Percentiles rank a stretch among this genome's conserved stretches.
Evolutionary conservation across 2,113 vertebrate species (phyloP).

Genomic region (Menidia beryllina): DNA sequence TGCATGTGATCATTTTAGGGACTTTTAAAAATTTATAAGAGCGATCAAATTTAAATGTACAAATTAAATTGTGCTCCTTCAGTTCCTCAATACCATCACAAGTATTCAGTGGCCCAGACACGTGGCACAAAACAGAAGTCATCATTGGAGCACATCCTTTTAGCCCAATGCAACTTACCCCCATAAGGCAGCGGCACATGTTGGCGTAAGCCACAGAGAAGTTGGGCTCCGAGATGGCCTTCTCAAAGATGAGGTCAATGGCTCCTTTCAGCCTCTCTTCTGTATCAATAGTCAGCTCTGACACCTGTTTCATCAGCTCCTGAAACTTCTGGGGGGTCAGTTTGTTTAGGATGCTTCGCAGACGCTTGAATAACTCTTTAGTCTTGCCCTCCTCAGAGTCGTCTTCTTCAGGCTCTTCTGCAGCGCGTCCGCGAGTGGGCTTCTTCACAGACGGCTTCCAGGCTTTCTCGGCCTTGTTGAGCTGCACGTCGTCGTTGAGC

Average conservation of each 20-base stretch:
- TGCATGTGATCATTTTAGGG: neutral
- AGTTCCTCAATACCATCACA: slow-evolving; percentile 60
- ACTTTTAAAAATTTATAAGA: neutral
- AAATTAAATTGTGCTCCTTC: slow-evolving; percentile 12
- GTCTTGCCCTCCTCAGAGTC: slow-evolving; percentile 85
- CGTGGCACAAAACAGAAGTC: slow-evolving; percentile 47
- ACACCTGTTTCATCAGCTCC: slow-evolving; percentile 97
- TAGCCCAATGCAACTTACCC: slow-evolving; percentile 82
- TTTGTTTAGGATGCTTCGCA: slow-evolving; percentile 97
- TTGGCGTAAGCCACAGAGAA: slow-evolving; percentile 98
- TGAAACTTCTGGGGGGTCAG: slow-evolving; percentile 98
- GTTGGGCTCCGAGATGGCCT: slow-evolving; percentile 96
- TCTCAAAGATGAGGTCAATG: slow-evolving; percentile 98
- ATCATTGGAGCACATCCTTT: slow-evolving; percentile 35
- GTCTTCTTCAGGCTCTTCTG: slow-evolving; percentile 63
- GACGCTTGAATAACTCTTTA: slow-evolving; percentile 92
- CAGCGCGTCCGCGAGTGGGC: slow-evolving; percentile 1
- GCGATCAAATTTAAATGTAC: neutral
- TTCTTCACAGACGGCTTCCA: slow-evolving; percentile 94
- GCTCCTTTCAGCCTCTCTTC: slow-evolving; percentile 97
- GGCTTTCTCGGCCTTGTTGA: slow-evolving; percentile 96
- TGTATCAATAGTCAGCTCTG: slow-evolving; percentile 92
- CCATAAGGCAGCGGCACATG: slow-evolving; percentile 97
- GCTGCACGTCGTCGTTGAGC: slow-evolving; percentile 91
- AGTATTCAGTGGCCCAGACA: slow-evolving; percentile 55